Evolutionary conservation across 2,888 invertebrate species (phyloP).

Genomic region (Dryomyza anilis): DNA sequence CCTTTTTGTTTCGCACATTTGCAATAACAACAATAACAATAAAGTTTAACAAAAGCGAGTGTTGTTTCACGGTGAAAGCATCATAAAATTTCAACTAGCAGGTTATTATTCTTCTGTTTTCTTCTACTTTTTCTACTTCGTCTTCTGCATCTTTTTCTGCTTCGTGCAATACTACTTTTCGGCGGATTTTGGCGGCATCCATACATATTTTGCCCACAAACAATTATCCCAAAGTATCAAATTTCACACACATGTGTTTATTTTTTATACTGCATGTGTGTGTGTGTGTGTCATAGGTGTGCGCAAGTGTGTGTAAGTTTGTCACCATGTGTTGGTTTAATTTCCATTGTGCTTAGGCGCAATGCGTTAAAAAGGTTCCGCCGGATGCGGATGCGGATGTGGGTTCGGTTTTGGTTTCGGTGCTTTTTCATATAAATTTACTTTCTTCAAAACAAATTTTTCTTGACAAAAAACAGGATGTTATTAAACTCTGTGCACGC

Average conservation of each 20-base stretch:
- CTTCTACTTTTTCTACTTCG: too few relatives aligned
- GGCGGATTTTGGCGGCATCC: too few relatives aligned
- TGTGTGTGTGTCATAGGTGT: neutral
- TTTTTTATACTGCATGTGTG: neutral
- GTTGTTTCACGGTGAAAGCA: neutral
- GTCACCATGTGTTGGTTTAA: conserved; percentile 12
- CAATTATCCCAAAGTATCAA: conserved; percentile 29
- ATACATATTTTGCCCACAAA: conserved; percentile 2
- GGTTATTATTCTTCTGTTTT: neutral
- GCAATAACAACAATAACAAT: conserved; percentile 16
- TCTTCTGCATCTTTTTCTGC: neutral
- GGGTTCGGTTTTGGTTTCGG: conserved; percentile 6
- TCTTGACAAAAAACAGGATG: conserved; percentile 36
- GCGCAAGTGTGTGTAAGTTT: neutral
- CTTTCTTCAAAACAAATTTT: conserved; percentile 27
- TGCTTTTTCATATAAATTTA: conserved; percentile 25
- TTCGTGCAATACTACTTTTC: too few relatives aligned
- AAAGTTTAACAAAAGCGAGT: conserved; percentile 19
- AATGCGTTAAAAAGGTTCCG: conserved; percentile 31
- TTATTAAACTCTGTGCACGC: conserved; percentile 37
- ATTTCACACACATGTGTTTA: conserved; percentile 19
- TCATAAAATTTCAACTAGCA: conserved; percentile 19
- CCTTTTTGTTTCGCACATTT: neutral
- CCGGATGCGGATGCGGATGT: conserved; percentile 3
- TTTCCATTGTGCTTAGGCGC: conserved; percentile 22